phyloP scores from a whole-genome alignment of 2,888 invertebrate genomes.

The Galeruca laticollis region DNA sequence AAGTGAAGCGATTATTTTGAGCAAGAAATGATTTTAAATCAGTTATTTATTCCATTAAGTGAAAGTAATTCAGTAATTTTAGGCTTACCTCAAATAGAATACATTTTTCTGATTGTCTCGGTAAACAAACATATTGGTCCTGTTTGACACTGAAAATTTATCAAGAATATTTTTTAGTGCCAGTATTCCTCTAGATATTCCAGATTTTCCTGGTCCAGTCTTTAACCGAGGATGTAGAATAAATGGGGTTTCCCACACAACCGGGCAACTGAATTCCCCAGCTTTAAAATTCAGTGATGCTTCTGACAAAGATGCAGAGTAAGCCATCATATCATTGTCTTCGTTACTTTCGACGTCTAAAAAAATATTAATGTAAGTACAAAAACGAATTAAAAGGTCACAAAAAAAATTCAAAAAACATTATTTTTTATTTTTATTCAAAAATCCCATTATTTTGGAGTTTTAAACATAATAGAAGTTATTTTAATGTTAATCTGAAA shows the following conservation, averaged over 20 bases:
- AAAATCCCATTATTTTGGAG: too few species aligned
- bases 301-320: constrained; percentile 63
- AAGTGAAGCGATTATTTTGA: too few species aligned
- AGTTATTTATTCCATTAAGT: not conserved
- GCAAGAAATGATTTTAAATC: not conserved
- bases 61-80: not conserved
- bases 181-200: constrained; percentile 73
- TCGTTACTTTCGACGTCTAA: constrained; percentile 58
- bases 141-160: constrained; percentile 78
- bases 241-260: constrained; percentile 80
- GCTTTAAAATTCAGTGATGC: constrained; percentile 69
- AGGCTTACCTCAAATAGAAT: constrained; percentile 69
- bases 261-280: constrained; percentile 80
- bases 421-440: too few species aligned
- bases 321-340: constrained; percentile 57
- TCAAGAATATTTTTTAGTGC: constrained; percentile 76
- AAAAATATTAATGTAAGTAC: constrained; percentile 17
- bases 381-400: not conserved
- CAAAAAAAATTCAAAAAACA: too few species aligned
- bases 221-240: constrained; percentile 78
- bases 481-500: too few species aligned
- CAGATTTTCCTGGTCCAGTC: constrained; percentile 72
- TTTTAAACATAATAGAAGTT: too few species aligned
- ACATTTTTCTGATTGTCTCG: constrained; percentile 74
- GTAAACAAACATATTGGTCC: constrained; percentile 83